Evolutionary conservation across 2,888 invertebrate species (phyloP).

Genomic region (Parnassius apollo): DNA sequence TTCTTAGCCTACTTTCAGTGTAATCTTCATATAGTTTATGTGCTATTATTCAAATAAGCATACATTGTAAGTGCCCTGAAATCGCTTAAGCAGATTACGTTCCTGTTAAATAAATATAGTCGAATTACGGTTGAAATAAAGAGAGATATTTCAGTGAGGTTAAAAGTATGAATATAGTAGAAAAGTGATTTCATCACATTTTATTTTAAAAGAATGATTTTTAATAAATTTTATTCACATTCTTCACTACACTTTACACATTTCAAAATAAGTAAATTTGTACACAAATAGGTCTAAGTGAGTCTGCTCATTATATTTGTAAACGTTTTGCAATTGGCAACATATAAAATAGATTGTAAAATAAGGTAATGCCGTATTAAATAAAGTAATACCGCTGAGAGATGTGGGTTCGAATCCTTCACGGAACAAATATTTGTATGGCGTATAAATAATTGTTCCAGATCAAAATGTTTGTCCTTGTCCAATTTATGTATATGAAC

Average conservation of each 20-base stretch:
- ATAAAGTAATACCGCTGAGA: no score
- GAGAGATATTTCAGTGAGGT: conserved; percentile 20
- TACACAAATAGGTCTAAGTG: conserved; percentile 4
- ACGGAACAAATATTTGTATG: no score
- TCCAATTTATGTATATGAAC: no score
- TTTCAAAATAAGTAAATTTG: conserved; percentile 9
- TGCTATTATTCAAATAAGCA: conserved; percentile 30
- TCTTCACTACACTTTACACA: conserved; percentile 7
- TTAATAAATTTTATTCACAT: conserved; percentile 18
- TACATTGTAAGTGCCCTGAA: conserved; percentile 22
- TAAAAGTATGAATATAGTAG: conserved; percentile 17
- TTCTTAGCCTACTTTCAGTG: conserved; percentile 47
- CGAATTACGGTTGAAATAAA: conserved; percentile 13
- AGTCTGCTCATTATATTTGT: conserved; percentile 1
- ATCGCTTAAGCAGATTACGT: conserved; percentile 28
- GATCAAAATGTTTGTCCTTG: no score
- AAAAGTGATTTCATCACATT: conserved; percentile 18
- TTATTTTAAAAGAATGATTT: conserved; percentile 13
- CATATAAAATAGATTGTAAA: no score
- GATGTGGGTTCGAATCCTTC: no score
- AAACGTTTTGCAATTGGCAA: not conserved
- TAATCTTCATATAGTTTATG: conserved; percentile 53
- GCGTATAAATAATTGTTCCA: no score
- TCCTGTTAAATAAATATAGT: conserved; percentile 28
- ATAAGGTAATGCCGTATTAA: no score